Percentiles rank a stretch among this genome's conserved stretches.
Conservation (phyloP, 1,140 invertebrate genomes). For the Drosophila sulfurigaster region DNA sequence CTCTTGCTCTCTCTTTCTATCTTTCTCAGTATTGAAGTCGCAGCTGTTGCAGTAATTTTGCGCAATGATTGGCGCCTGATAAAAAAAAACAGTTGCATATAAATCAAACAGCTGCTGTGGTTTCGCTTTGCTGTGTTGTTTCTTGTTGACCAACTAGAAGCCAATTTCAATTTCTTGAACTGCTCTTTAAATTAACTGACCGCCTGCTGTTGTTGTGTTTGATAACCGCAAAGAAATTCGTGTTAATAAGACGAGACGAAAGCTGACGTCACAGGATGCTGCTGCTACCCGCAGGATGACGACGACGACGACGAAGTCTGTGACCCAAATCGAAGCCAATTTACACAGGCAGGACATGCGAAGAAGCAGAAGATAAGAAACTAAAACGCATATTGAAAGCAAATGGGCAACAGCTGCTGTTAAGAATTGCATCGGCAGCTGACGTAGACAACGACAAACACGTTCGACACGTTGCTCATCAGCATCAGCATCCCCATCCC, state of each 20-base stretch:
- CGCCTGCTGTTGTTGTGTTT: constrained; percentile 37
- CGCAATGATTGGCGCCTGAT: constrained; percentile 35
- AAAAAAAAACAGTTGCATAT: constrained; percentile 33
- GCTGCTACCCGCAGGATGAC: neutral
- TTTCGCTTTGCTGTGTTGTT: neutral
- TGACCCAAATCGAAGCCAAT: constrained; percentile 53
- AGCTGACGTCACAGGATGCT: constrained; percentile 39
- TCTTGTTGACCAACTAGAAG: neutral
- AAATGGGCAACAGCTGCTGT: constrained; percentile 66
- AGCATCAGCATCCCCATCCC: constrained; percentile 11
- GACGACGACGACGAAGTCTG: constrained; percentile 20
- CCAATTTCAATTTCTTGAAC: constrained; percentile 33
- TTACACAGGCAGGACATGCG: constrained; percentile 20
- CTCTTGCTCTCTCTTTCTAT: too few species aligned
- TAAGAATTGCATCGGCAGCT: constrained; percentile 45
- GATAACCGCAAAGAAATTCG: constrained; percentile 17
- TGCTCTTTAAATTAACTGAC: constrained; percentile 28
- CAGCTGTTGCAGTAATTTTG: constrained; percentile 50
- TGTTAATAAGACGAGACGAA: constrained; percentile 28
- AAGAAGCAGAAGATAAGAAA: constrained; percentile 10
- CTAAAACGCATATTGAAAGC: constrained; percentile 72
- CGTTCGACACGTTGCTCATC: constrained; percentile 72
- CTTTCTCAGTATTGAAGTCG: constrained; percentile 4
- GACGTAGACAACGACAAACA: constrained; percentile 41
- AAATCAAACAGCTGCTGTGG: constrained; percentile 53